A percentile compares a stretch with the other conserved stretches of the same genome.
phyloP scores from a whole-genome alignment of 2,113 vertebrate genomes.

The Oxyura jamaicensis region DNA sequence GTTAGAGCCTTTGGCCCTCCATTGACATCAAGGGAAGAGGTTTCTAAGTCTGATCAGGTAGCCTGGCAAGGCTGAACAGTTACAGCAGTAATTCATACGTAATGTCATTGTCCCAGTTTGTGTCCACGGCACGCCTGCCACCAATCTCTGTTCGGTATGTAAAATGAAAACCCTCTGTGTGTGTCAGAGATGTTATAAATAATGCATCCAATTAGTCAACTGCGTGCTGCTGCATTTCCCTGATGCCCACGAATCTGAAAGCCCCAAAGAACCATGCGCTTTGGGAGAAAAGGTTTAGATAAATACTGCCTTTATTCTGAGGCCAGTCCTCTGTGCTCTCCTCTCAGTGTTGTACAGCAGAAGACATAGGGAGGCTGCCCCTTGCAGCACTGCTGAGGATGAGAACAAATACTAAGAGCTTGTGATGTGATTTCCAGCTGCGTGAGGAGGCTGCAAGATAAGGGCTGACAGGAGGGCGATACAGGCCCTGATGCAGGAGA shows the following conservation, averaged over 20 bases:
- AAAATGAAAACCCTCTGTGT: not conserved
- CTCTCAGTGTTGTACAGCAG: not conserved
- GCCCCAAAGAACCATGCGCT: not conserved
- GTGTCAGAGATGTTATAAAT: conserved; percentile 35
- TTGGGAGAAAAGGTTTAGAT: not conserved
- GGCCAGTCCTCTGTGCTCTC: not conserved
- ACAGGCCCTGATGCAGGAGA: not conserved
- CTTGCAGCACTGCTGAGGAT: not conserved
- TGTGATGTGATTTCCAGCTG: not conserved
- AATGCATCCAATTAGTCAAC: conserved; percentile 46
- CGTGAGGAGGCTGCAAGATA: not conserved
- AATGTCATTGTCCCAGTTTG: not conserved
- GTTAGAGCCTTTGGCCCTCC: not conserved
- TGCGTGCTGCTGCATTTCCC: conserved; percentile 11
- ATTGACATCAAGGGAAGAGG: not conserved
- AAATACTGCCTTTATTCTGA: not conserved
- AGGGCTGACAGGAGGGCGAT: not conserved
- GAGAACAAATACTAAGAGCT: not conserved
- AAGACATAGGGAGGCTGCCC: not conserved
- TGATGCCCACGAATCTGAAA: not conserved
- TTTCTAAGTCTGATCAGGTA: conserved; percentile 10
- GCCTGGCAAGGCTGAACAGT: not conserved
- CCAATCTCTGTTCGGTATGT: not conserved
- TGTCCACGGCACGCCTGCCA: not conserved
- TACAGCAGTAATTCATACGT: conserved; percentile 5